These are phyloP conservation scores for Strigamia crassipes DNA, from an alignment of 2,888 invertebrate genomes.

Conservation along the genomic window DNA sequence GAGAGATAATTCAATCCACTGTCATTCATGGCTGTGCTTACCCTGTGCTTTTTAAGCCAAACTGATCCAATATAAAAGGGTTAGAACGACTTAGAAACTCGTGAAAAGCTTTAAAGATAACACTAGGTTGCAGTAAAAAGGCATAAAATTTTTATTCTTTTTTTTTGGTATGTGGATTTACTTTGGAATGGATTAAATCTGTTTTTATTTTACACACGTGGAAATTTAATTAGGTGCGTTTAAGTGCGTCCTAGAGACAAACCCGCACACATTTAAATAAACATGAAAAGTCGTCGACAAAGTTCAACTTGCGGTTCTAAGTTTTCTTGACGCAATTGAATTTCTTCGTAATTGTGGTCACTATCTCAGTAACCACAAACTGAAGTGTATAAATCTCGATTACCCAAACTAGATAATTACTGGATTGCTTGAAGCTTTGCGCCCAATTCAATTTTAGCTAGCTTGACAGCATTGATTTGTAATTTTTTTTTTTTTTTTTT, in stretches of 20 bases:
- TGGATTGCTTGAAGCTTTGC: background rate
- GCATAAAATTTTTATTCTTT: background rate
- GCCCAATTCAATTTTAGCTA: background rate
- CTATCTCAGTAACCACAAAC: background rate
- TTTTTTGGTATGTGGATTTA: background rate
- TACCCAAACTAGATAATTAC: background rate
- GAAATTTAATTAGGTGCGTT: background rate
- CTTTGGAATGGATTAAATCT: background rate
- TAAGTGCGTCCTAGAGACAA: background rate
- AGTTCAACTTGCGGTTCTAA: background rate
- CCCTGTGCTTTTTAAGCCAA: background rate
- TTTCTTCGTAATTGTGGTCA: slow-evolving; percentile 25
- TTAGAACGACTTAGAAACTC: slow-evolving; percentile 6
- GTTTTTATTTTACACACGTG: background rate
- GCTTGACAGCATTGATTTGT: background rate
- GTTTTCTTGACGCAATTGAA: slow-evolving; percentile 28
- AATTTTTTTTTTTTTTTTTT: background rate
- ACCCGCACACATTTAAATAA: background rate
- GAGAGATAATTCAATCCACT: slow-evolving; percentile 1
- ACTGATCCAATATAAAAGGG: slow-evolving; percentile 28
- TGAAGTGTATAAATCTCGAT: background rate
- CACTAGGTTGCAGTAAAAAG: background rate
- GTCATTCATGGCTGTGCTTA: slow-evolving; percentile 31
- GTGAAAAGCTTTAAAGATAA: slow-evolving; percentile 20
- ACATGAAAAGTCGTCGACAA: background rate